phyloP scores from a whole-genome alignment of 2,113 vertebrate genomes.

The Bucco capensis region DNA sequence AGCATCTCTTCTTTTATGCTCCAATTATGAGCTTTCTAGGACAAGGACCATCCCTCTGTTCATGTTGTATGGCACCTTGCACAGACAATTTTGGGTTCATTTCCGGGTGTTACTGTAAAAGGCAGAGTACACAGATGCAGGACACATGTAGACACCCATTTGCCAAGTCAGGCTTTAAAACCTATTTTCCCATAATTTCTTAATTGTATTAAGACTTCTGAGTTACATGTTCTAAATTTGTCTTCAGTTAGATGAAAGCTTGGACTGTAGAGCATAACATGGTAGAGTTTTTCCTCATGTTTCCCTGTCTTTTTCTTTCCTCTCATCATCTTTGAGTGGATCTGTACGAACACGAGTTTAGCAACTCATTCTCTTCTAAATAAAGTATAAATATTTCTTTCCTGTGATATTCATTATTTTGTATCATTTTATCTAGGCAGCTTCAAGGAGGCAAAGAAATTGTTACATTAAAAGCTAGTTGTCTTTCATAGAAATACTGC shows the following conservation, averaged over 20 bases:
- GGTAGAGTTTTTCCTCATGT: not conserved
- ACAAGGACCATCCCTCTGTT: not conserved
- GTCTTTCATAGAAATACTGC: not conserved
- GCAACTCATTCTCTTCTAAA: not conserved
- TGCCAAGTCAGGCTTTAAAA: not conserved
- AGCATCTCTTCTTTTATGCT: not conserved
- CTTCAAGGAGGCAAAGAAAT: not conserved
- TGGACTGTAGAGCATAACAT: not conserved
- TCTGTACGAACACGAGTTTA: not conserved
- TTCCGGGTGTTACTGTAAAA: not conserved
- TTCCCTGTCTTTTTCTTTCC: not conserved
- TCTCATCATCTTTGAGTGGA: not conserved
- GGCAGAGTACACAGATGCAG: not conserved
- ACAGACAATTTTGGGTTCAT: rapidly evolving
- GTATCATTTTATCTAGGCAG: not conserved
- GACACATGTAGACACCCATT: not conserved
- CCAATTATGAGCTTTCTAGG: not conserved
- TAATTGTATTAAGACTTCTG: not conserved
- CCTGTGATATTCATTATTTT: not conserved
- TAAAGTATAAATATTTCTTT: not conserved
- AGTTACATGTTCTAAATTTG: not conserved
- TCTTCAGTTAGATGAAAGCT: not conserved
- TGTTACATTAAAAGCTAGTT: not conserved
- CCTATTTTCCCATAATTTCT: not conserved
- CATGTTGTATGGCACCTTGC: not conserved